These are phyloP conservation scores for Dryoscopus gambensis DNA, from an alignment of 2,113 vertebrate genomes.

Conservation along the genomic window DNA sequence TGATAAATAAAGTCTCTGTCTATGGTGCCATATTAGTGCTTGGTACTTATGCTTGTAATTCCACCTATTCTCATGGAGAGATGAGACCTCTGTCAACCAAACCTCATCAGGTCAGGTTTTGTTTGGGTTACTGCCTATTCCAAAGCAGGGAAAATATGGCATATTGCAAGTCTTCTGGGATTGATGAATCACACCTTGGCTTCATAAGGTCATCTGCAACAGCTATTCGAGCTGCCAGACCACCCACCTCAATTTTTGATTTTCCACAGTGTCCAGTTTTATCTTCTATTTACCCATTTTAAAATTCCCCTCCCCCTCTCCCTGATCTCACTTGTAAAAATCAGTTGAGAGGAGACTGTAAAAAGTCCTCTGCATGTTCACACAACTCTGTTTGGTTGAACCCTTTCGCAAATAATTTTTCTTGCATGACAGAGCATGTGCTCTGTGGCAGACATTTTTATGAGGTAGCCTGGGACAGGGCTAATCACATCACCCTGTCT, in stretches of 20 bases:
- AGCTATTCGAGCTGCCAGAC: background rate
- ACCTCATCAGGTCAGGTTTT: constrained; percentile 35
- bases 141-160: background rate
- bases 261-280: background rate
- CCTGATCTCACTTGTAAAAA: background rate
- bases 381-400: background rate
- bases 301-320: background rate
- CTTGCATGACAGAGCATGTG: constrained; percentile 40
- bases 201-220: background rate
- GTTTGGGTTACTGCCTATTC: constrained; percentile 32
- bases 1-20: constrained; percentile 53
- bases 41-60: background rate
- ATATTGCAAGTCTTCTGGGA: constrained; percentile 1
- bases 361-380: background rate
- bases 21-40: background rate
- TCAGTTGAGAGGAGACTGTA: background rate
- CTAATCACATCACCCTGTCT: constrained; percentile 59
- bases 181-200: constrained; percentile 24
- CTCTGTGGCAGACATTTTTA: constrained; percentile 50
- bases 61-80: constrained; percentile 18
- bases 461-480: constrained; percentile 47
- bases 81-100: constrained; percentile 29
- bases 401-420: constrained; percentile 37
- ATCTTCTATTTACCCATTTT: background rate
- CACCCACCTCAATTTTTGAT: constrained; percentile 38